These are phyloP conservation scores for Platanista minor DNA, from an alignment of 2,113 vertebrate species.

Conservation along the genomic window DNA sequence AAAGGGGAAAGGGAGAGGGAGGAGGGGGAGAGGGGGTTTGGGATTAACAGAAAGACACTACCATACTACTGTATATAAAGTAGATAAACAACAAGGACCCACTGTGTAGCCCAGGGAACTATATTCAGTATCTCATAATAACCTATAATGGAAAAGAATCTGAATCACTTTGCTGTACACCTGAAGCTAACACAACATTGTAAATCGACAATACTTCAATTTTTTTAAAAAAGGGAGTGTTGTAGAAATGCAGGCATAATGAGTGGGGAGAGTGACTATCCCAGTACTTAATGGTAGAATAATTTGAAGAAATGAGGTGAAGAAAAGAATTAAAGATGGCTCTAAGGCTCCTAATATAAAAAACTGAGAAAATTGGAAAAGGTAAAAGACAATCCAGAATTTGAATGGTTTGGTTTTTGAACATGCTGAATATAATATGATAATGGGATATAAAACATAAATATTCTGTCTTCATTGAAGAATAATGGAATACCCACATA, in stretches of 20 bases:
- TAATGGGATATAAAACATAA: background rate
- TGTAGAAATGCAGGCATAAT: background rate
- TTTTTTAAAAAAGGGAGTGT: background rate
- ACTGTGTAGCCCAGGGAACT: background rate
- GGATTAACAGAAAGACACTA: background rate
- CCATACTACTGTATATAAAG: background rate
- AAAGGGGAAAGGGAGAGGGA: background rate
- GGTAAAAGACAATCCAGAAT: background rate
- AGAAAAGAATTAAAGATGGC: background rate
- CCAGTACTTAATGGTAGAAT: background rate
- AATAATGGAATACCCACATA: background rate
- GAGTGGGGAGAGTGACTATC: background rate
- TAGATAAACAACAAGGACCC: background rate
- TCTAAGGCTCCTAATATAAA: background rate
- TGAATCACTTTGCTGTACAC: background rate
- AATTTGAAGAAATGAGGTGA: background rate
- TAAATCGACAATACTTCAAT: background rate
- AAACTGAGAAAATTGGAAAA: background rate
- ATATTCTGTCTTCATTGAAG: background rate
- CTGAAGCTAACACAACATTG: background rate
- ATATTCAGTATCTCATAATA: background rate
- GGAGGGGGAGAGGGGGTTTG: background rate
- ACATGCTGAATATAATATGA: background rate
- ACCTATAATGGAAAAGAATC: background rate
- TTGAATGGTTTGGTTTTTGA: background rate